These are phyloP conservation scores for Hedychridium roseum DNA, from an alignment of 2,888 invertebrate species.

Conservation along the genomic window DNA sequence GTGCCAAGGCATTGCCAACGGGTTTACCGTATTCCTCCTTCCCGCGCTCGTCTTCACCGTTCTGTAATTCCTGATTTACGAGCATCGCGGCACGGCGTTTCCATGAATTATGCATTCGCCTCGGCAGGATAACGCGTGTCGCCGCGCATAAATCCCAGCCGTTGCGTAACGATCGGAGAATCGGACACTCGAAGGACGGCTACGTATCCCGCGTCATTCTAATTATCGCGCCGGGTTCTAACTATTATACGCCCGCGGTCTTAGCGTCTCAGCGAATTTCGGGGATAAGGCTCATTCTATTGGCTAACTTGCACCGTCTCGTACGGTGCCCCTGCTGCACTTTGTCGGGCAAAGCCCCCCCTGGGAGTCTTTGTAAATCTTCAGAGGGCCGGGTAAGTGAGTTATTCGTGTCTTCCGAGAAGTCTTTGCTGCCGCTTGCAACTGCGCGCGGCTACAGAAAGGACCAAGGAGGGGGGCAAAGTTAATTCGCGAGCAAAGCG, in stretches of 20 bases:
- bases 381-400: no score
- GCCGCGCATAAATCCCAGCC: conserved; percentile 1
- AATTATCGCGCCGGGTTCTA: no score
- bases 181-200: no score
- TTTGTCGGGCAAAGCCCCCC: no score
- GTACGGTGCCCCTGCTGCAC: no score
- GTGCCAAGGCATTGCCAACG: conserved; percentile 10
- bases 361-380: no score
- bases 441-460: neutral
- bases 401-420: conserved; percentile 1
- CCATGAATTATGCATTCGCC: conserved; percentile 20
- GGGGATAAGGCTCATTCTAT: no score
- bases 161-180: conserved; percentile 22
- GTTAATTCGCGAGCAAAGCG: conserved; percentile 8
- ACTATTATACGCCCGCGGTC: no score
- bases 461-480: conserved; percentile 1
- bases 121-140: conserved; percentile 18
- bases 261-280: no score
- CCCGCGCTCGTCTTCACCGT: conserved; percentile 10
- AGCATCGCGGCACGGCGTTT: conserved; percentile 16
- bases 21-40: conserved; percentile 25
- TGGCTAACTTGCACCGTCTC: no score
- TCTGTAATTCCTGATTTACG: conserved; percentile 24
- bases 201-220: no score
- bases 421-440: neutral